phyloP scores from a whole-genome alignment of 2,113 vertebrate species.

The Thamnophis sirtalis region DNA sequence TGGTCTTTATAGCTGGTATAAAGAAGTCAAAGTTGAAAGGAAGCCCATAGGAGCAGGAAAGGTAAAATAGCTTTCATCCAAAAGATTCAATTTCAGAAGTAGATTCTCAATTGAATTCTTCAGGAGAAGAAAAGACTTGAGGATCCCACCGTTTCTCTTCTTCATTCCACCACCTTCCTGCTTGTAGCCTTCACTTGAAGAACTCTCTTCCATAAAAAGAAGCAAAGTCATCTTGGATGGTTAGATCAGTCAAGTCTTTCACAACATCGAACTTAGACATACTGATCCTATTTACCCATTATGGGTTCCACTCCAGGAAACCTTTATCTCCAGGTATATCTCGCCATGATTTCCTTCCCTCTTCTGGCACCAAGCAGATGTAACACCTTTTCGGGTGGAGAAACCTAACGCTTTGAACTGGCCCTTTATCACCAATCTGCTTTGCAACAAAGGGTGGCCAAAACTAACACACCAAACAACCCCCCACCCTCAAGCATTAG shows the following conservation, averaged over 20 bases:
- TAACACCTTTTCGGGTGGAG: neutral
- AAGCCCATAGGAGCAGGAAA: constrained; percentile 64
- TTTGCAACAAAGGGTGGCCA: neutral
- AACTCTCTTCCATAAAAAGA: constrained; percentile 46
- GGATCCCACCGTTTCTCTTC: constrained; percentile 25
- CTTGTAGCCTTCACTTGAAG: constrained; percentile 40
- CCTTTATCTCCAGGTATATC: constrained; percentile 2
- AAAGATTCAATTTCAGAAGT: constrained; percentile 65
- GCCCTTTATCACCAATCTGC: neutral
- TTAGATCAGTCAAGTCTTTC: constrained; percentile 52
- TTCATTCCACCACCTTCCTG: constrained; percentile 38
- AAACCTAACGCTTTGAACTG: constrained; percentile 13
- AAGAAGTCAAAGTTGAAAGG: constrained; percentile 78
- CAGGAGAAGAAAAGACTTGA: constrained; percentile 48
- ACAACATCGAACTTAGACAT: constrained; percentile 44
- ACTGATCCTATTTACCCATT: constrained; percentile 27
- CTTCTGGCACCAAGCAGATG: constrained; percentile 7
- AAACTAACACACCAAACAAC: neutral
- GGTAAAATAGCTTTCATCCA: constrained; percentile 63
- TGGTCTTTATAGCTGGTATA: constrained; percentile 79
- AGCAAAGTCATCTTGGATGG: constrained; percentile 48
- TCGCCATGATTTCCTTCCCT: neutral
- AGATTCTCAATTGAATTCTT: constrained; percentile 40
- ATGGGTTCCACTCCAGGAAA: neutral
- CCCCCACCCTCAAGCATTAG: neutral